Evolutionary conservation across 2,888 invertebrate genomes (phyloP).

Genomic region (Xanthostigma xanthostigma): DNA sequence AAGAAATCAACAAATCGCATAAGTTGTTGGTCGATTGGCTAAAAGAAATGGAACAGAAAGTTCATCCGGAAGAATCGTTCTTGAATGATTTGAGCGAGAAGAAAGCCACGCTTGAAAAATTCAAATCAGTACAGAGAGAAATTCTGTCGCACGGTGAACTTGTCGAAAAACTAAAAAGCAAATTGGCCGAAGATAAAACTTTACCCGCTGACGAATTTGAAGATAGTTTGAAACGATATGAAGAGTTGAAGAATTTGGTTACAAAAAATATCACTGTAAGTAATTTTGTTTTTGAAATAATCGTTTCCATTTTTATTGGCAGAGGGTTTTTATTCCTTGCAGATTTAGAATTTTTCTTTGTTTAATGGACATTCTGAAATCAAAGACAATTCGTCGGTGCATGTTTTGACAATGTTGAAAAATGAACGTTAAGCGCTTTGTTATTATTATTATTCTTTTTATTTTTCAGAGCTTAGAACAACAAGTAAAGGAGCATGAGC

Average conservation of each 20-base stretch:
- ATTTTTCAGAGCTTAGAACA: slow-evolving; percentile 51
- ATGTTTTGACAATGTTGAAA: not conserved
- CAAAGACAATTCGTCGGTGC: too few species aligned
- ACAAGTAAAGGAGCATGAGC: slow-evolving; percentile 75
- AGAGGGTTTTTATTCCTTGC: too few species aligned
- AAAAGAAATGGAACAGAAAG: slow-evolving; percentile 72
- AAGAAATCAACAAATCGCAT: slow-evolving; percentile 74
- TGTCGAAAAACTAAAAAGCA: slow-evolving; percentile 59
- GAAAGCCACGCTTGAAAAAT: slow-evolving; percentile 76
- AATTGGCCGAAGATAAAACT: slow-evolving; percentile 53
- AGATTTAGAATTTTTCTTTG: too few species aligned
- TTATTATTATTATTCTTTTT: slow-evolving; percentile 6
- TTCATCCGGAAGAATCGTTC: slow-evolving; percentile 55
- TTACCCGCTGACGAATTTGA: slow-evolving; percentile 53
- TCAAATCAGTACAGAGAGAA: slow-evolving; percentile 67
- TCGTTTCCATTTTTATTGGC: too few species aligned
- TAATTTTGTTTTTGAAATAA: slow-evolving; percentile 11
- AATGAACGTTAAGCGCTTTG: slow-evolving; percentile 2
- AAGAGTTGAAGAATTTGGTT: slow-evolving; percentile 48
- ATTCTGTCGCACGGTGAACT: slow-evolving; percentile 65
- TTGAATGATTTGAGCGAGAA: slow-evolving; percentile 84
- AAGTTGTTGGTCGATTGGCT: slow-evolving; percentile 76
- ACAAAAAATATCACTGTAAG: slow-evolving; percentile 47
- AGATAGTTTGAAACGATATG: slow-evolving; percentile 54
- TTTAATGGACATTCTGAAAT: too few species aligned